Base-by-base conservation (phyloP, 2,113 vertebrate genomes). In the Pachyramphus minor region DNA sequence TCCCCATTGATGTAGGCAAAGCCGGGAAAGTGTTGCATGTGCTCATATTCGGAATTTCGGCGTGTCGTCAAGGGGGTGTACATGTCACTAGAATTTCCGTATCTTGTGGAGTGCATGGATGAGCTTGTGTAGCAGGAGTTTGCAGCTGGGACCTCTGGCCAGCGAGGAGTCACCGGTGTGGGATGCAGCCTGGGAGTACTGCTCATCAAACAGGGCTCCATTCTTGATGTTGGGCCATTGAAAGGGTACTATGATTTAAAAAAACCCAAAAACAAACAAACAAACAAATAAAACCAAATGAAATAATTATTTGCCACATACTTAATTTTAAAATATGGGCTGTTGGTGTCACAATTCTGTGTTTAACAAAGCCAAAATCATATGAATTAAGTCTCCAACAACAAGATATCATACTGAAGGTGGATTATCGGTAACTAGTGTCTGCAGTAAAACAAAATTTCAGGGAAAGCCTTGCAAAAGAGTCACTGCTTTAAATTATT, bases 1-100 rank as follows among this genome's bases (percentile, higher is more conserved):
- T 99, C 99, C 68, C 99, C 99, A 8, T 99, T 99, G 96, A 99
- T 99, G 95, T 99, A 99, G 95, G 99, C 99, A 93, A 99, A 99
- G 95, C 99, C 99, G 0, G 99, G 99, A 97, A 99, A 99, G 98
- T 99, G 99, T 98, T 99, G 99, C 93, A 99, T 99, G 98, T 99
- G 99, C 97, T 99, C 99, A 2, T 99, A 99, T 96, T 99, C 99
- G 6, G 99, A 99, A 98, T 99, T 99, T 95, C 99, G 98, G 94
- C 99, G 99, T 2, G 99, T 98, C 68, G 98, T 98, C 94, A 99
- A 86, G 19, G 99, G 98, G 0, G 99, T 98, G 97, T 99, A 99
- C 98, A 99, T 98, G 97, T 99, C 99, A 90, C 98, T 98, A 42
- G 99, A 98, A 63, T 98, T 98, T 88, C 98, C 98, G 0, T 99